Evolutionary conservation across 2,113 vertebrate species (phyloP).

Genomic region (Crotalus helleri): DNA sequence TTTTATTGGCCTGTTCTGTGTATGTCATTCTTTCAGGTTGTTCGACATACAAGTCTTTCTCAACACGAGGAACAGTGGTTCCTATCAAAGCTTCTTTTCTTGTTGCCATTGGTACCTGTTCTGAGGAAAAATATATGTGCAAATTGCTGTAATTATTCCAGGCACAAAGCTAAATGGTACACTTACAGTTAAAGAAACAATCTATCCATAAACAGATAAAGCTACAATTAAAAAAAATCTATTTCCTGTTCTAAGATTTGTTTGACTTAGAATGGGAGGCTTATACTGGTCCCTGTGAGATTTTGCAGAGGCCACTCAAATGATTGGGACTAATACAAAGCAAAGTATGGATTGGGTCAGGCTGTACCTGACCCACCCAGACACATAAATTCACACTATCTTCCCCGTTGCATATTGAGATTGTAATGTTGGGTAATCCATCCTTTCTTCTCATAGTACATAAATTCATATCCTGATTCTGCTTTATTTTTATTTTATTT

Average conservation of each 20-base stretch:
- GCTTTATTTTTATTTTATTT: background rate
- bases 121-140: slow-evolving; percentile 8
- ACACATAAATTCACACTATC: background rate
- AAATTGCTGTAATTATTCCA: background rate
- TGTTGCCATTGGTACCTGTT: slow-evolving; percentile 16
- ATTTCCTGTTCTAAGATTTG: background rate
- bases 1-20: slow-evolving; percentile 68
- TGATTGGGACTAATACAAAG: background rate
- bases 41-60: slow-evolving; percentile 52
- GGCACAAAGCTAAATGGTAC: background rate
- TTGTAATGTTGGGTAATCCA: background rate
- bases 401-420: background rate
- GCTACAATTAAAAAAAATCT: background rate
- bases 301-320: background rate
- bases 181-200: background rate
- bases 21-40: slow-evolving; percentile 65
- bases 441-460: background rate
- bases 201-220: background rate
- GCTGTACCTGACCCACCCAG: background rate
- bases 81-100: slow-evolving; percentile 1
- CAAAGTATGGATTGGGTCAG: background rate
- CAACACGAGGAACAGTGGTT: background rate
- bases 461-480: background rate
- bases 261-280: background rate
- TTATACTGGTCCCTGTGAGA: background rate